Percentiles rank a stretch among this genome's conserved stretches.
These are phyloP conservation scores for Rhamphomyia laevipes DNA, from an alignment of 2,888 invertebrate genomes.

Conservation along the genomic window DNA sequence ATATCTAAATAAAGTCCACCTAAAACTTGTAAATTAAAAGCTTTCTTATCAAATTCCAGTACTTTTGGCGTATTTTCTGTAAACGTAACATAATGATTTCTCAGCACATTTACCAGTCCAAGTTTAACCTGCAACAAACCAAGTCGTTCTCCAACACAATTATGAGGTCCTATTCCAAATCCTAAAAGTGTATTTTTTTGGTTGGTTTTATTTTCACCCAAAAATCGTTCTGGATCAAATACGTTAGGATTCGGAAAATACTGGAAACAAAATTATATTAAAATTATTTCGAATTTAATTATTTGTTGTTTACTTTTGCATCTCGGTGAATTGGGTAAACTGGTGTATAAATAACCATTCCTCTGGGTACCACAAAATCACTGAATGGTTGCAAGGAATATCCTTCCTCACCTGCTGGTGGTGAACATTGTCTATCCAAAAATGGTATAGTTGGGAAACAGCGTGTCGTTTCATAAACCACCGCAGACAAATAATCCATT, in stretches of 20 bases:
- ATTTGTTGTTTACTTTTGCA: constrained; percentile 22
- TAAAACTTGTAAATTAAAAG: constrained; percentile 29
- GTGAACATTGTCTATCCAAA: constrained; percentile 31
- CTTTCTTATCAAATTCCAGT: constrained; percentile 29
- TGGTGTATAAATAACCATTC: constrained; percentile 32
- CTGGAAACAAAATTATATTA: constrained; percentile 1
- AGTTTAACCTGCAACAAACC: constrained; percentile 33
- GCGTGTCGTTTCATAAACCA: constrained; percentile 28
- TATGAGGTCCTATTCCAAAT: constrained; percentile 14
- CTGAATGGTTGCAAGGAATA: constrained; percentile 27
- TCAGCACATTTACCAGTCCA: constrained; percentile 30
- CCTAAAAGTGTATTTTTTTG: constrained; percentile 14
- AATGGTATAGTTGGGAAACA: constrained; percentile 35
- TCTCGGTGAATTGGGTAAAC: constrained; percentile 32
- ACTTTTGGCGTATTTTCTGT: constrained; percentile 23
- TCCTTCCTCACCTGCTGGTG: constrained; percentile 12
- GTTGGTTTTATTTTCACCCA: constrained; percentile 13
- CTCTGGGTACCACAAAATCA: constrained; percentile 24
- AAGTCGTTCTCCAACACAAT: constrained; percentile 31
- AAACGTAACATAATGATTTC: constrained; percentile 29
- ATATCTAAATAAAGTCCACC: constrained; percentile 30
- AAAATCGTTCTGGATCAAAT: constrained; percentile 18
- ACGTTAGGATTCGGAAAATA: constrained; percentile 12
- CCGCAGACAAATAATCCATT: constrained; percentile 39
- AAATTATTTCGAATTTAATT: neutral